Evolutionary conservation across 1,140 invertebrate species (phyloP), one percentile per base, ranked within the genome.

Genomic region (Hylaeus volcanicus): DNA sequence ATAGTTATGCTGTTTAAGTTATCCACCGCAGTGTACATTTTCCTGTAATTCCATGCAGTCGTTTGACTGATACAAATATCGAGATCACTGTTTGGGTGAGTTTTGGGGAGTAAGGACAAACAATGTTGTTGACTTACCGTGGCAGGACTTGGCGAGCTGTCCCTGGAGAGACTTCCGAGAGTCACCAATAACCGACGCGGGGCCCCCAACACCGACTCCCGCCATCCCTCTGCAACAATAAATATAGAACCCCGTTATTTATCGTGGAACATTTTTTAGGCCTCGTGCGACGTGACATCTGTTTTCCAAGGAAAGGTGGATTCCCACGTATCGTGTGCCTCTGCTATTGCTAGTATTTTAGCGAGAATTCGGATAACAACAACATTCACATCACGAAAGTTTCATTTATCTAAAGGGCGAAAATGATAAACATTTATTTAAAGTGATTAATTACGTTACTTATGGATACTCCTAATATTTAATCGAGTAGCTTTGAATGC

Each of bases 171-270:
- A 88, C 91, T 93, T 78, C 92, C 91, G 79, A 93, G 89, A 86
- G 91, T 93, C 78, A 92, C 89, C 74, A 93, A 79, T 73, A 93
- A 89, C 37, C 92, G 91, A 76, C 92, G 92, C 84, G 93, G 90
- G 79, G 92, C 92, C 88, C 91, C 92, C 89, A 93, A 87, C 90
- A 93, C 91, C 5, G 92, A 93, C 83, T 93, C 92, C 85, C 92
- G 92, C 93, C 93, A 93, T 93, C 90, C 92, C 90, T 93, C 93
- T 93, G 89, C 0, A 92, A 93, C 56, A 87, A 82, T 72, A 85
- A 88, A 83, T 55, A 77, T 39, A 77, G 69, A 74, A 86, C 41
- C 61, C 41, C 64, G 75, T 87, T 84, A 86, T 87, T 86, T 73
- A 86, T 77, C 53, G 56, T 15, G 55, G 55, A n/a, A 79, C 15